Conservation (phyloP, 2,113 vertebrate species). For the Lethenteron camtschaticum region DNA sequence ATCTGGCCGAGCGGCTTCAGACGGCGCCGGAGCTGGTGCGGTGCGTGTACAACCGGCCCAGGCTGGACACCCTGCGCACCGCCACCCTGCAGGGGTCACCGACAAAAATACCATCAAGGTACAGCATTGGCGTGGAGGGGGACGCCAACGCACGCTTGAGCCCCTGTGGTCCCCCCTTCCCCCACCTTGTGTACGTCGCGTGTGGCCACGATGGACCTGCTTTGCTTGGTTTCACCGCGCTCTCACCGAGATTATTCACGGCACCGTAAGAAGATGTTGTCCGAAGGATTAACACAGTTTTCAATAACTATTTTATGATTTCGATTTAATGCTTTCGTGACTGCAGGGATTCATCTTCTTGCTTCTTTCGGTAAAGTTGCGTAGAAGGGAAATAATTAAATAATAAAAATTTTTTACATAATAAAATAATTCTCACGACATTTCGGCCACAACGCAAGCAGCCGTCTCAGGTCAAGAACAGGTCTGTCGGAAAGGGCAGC, state of each 20-base stretch:
- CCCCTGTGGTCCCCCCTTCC: neutral
- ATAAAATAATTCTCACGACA: too few relatives aligned
- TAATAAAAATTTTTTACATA: too few relatives aligned
- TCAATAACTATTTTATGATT: too few relatives aligned
- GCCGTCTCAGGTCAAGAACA: too few relatives aligned
- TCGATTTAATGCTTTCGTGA: too few relatives aligned
- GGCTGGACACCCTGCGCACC: slow-evolving; percentile 39
- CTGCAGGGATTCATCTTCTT: too few relatives aligned
- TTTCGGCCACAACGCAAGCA: too few relatives aligned
- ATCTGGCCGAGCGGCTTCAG: slow-evolving; percentile 45
- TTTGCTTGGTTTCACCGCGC: neutral
- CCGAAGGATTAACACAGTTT: too few relatives aligned
- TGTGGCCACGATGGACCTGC: neutral
- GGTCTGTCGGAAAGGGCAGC: too few relatives aligned
- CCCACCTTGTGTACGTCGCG: neutral
- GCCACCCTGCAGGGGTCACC: slow-evolving; percentile 33
- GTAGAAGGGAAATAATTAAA: too few relatives aligned
- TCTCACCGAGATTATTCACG: neutral
- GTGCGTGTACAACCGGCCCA: slow-evolving; percentile 64
- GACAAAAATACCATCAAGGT: slow-evolving; percentile 26
- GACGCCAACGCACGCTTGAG: neutral
- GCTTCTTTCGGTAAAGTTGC: too few relatives aligned
- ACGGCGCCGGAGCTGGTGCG: slow-evolving; percentile 50
- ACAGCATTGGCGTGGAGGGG: neutral
- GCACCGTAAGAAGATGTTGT: slow-evolving; percentile 2